Base-by-base conservation (phyloP, 2,113 vertebrate species). In the Onychostoma macrolepis region DNA sequence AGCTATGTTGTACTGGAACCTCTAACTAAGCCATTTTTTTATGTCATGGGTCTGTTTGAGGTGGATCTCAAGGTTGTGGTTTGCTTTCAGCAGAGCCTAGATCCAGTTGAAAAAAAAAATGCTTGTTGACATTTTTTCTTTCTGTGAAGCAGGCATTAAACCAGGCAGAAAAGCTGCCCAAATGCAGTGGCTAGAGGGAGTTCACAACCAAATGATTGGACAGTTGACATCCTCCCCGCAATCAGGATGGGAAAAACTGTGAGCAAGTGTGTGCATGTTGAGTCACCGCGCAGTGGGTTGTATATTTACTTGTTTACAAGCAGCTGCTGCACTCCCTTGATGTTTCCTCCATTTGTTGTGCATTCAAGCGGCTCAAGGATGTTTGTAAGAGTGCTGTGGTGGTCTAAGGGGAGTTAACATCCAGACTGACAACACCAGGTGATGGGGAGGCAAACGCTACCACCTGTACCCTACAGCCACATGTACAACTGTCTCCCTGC, bases 221-320 rank as follows among this genome's bases (percentile, higher is more conserved):
- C 93, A 91, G 92, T 93, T 92, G 88, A 94, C 85, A 90, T 90
- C 92, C 93, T 94, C 85, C 84, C 80, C 36, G 76, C 88, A 86
- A 90, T 75, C 53, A 41, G 86, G 86, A 86, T 83, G 88, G 72
- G 86, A 79, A 89, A 65, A 17, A 30, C n/a, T 84, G 76, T 86
- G 90, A 84, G 86, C 65, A 84, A 53, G 81, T 72, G 82, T 56
- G 83, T 85, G 33, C 53, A 83, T 81, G 69, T 89, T 82, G 90
- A 92, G 87, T 92, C 92, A 94, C 92, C 90, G 89, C 92, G 91
- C 94, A 92, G 91, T 92, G 92, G 89, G 95, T 91, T 92, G 90
- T 93, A 91, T 91, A 93, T 94, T 95, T 94, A 93, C 91, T 91
- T 95, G 94, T 95, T 96, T 95, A 95, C 93, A 90, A 95, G 94